A percentile compares a stretch with the other conserved stretches of the same genome.
These are phyloP conservation scores for silkworm (Bombyx mori) DNA, from an alignment of 1,140 invertebrate species.

Conservation along the genomic window ASM3026992v2 NC_085112.1:14274001-14274500, in stretches of 20 bases:
- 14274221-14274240: conserved; percentile 69
- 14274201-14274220: conserved; percentile 68
- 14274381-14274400: conserved; percentile 81
- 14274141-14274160: no score
- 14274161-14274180: neutral
- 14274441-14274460: neutral
- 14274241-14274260: conserved; percentile 77
- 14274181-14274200: conserved; percentile 37
- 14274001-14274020: no score
- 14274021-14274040: no score
- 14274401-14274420: conserved; percentile 71
- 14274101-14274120: no score
- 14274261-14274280: conserved; percentile 81
- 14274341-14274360: conserved; percentile 78
- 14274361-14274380: conserved; percentile 79
- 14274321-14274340: conserved; percentile 83
- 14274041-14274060: no score
- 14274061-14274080: no score
- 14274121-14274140: no score
- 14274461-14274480: no score
- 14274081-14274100: no score
- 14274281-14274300: conserved; percentile 79
- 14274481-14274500: no score
- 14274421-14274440: neutral
- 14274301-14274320: conserved; percentile 73